Conservation (phyloP, 1,140 invertebrate species). For the Muscidifurax raptorellus region DNA sequence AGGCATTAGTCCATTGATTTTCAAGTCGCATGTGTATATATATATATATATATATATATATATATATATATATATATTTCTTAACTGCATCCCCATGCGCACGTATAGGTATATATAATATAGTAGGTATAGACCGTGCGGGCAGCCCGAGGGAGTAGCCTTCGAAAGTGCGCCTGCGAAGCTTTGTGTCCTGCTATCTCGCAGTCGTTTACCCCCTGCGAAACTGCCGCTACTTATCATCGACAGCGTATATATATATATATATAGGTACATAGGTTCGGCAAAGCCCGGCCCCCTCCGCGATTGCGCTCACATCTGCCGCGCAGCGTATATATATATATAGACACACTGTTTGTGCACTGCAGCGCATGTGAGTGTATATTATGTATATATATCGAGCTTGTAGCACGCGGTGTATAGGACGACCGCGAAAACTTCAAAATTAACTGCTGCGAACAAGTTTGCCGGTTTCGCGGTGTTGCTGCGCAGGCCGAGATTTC, state of each 20-base stretch:
- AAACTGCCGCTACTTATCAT: slow-evolving; percentile 39
- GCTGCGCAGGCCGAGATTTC: background rate
- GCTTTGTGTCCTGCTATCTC: slow-evolving; percentile 10
- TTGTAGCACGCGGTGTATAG: background rate
- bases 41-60: no score
- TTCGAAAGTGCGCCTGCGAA: background rate
- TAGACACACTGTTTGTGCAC: background rate
- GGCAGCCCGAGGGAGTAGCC: background rate
- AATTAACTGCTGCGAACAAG: background rate
- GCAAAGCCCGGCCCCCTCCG: no score
- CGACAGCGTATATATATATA: background rate
- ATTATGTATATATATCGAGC: background rate
- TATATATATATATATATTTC: slow-evolving; percentile 24
- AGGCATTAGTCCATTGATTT: slow-evolving; percentile 26
- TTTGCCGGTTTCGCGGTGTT: background rate
- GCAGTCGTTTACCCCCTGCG: background rate
- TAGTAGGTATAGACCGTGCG: background rate
- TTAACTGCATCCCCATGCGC: slow-evolving; percentile 16
- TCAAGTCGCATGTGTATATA: no score
- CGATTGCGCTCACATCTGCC: slow-evolving; percentile 7
- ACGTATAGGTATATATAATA: background rate
- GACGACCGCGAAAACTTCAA: background rate
- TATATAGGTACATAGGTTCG: background rate
- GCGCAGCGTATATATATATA: background rate
- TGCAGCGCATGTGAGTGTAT: background rate